Percentiles rank a stretch among this genome's conserved stretches.
phyloP scores from a whole-genome alignment of 2,113 vertebrate genomes.

The Salminus brasiliensis region DNA sequence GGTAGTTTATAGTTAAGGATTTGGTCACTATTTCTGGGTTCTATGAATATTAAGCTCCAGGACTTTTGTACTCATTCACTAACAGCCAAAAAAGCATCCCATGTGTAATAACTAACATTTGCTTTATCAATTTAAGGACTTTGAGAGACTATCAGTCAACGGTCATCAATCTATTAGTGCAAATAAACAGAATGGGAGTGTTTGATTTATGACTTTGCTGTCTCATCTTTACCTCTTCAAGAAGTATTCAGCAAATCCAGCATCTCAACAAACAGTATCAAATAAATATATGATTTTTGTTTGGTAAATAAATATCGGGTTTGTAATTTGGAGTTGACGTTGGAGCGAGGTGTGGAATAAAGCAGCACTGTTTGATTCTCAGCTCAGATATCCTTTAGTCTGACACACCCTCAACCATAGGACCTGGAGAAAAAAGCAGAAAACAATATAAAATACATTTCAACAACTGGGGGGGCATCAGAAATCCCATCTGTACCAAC shows the following conservation, averaged over 20 bases:
- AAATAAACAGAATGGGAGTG: constrained; percentile 10
- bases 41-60: neutral
- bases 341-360: constrained; percentile 6
- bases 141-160: neutral
- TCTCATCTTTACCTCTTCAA: neutral
- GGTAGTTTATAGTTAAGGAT: too few relatives aligned
- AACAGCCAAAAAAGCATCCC: neutral
- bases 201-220: constrained; percentile 8
- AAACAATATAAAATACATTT: neutral
- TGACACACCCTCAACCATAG: neutral
- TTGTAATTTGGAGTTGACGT: neutral
- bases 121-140: neutral
- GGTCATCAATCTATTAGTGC: constrained; percentile 29
- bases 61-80: neutral
- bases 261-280: neutral
- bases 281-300: neutral
- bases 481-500: too few relatives aligned
- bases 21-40: neutral
- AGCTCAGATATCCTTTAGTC: neutral
- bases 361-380: neutral
- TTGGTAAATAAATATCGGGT: constrained; percentile 21
- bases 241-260: neutral
- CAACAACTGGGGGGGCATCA: too few relatives aligned
- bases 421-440: neutral
- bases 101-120: neutral